Evolutionary conservation across 2,888 invertebrate genomes (phyloP).

Genomic region (Andrena fulva): DNA sequence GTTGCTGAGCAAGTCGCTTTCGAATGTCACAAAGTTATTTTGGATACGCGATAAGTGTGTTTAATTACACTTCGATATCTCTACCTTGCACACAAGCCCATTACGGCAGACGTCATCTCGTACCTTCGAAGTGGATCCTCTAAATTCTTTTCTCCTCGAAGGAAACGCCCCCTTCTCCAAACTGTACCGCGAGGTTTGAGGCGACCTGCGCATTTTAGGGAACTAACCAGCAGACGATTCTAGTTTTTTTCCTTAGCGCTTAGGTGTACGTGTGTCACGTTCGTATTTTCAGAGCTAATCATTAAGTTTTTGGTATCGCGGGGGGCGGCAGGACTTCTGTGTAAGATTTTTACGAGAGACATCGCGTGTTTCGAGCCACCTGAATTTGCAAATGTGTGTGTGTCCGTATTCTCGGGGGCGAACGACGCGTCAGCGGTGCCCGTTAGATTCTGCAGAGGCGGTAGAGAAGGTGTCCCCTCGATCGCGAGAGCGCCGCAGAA

Average conservation of each 20-base stretch:
- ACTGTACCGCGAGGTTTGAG: background rate
- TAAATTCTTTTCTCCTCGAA: background rate
- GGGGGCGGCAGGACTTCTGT: conserved; percentile 49
- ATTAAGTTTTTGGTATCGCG: conserved; percentile 60
- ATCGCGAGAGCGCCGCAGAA: background rate
- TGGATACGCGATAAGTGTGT: too few species aligned
- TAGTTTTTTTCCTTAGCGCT: conserved; percentile 68
- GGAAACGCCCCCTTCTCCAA: background rate
- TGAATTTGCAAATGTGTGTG: conserved; percentile 57
- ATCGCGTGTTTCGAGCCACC: conserved; percentile 59
- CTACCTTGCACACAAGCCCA: too few species aligned
- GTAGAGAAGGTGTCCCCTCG: background rate
- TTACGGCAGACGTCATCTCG: too few species aligned
- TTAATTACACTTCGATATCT: too few species aligned
- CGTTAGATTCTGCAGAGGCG: background rate
- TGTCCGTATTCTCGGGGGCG: conserved; percentile 36
- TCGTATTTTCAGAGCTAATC: conserved; percentile 65
- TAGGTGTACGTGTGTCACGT: conserved; percentile 60
- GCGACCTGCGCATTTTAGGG: conserved; percentile 67
- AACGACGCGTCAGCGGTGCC: conserved; percentile 41
- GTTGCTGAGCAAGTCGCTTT: background rate
- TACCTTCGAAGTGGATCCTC: too few species aligned
- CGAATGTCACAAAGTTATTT: background rate
- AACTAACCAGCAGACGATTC: conserved; percentile 66
- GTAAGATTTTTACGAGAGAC: conserved; percentile 61